Evolutionary conservation across 2,113 vertebrate species (phyloP), one percentile per base, ranked within the genome.

Genomic region (Centropus unirufus): DNA sequence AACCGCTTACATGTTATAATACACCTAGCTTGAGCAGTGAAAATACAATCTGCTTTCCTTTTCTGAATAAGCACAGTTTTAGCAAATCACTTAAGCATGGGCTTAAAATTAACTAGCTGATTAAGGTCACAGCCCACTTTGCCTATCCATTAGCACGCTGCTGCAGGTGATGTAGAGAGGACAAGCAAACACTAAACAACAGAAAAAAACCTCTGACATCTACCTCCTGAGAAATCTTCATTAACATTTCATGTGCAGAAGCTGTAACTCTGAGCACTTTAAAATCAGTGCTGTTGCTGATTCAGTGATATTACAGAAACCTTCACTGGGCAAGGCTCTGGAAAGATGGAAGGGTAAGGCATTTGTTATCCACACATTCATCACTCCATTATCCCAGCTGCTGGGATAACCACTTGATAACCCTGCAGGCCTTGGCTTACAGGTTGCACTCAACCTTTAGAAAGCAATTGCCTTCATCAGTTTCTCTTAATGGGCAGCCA

Each of bases 61-160:
- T 82, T 89, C 80, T 92, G 61, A 95, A 81, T 93, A 96, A 92
- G 85, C 80, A 90, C 49, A 68, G 73, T 94, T 95, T 74, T 79
- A 84, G 88, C 80, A 93, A 96, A 96, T 88, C 85, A 86, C 69
- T 90, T 86, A 90, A 93, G 94, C 84, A 90, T 1, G 0, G 34
- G 94, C 93, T 95, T 94, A 95, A 93, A 95, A 96, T 90, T 92
- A 94, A 94, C 79, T 90, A 92, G 93, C 88, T 96, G 93, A 93
- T 96, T 86, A 79, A 95, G 93, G 93, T 95, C 94, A 96, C 73
- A 94, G 94, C 90, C 95, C 90, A 93, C 80, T 95, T 95, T 92
- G 86, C 52, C 83, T 62, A 9, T n/a, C 55, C 0, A 0, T 77
- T 90, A 83, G 59, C 54, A 83, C 2, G 3, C 70, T 86, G 88